Evolutionary conservation across 2,797 vertebrate species (phyloP), one percentile per base, ranked within the genome.

Genomic region (Poeciliopsis turneri): DNA sequence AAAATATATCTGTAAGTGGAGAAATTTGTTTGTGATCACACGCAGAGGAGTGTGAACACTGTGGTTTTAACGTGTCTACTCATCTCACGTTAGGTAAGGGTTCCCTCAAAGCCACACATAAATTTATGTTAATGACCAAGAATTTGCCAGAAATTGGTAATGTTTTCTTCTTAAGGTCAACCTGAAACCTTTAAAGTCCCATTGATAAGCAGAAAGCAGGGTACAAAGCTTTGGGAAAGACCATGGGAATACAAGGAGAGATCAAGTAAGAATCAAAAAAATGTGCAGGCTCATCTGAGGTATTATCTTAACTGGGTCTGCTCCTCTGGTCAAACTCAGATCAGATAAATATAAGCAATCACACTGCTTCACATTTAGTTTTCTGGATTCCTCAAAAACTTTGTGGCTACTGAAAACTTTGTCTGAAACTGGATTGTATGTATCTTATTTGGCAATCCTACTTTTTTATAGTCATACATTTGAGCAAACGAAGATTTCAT

Each of bases 11-110:
- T 74, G 39, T 47, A 47, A 80, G 51, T 30, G n/a, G 53, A 12
- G 79, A 18, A 77, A 23, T 75, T 57, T 78, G 59, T 46, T 18
- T 82, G 36, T 43, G 47, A 75, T 70, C 68, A 49, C 85, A 82
- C 0, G 9, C 46, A 82, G 23, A 74, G 12, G 15, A 64, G 75
- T 72, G 80, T 84, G 69, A 68, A 64, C 11, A 0, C n/a, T 90
- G 89, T 90, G 88, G 91, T 92, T 92, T 90, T 69, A 74, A 84
- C 68, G 71, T 87, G 74, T 77, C 85, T 79, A 86, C 83, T 81
- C 80, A 84, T 76, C 76, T 82, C 72, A 69, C 82, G 36, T 39
- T 39, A 39, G 36, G 36, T 39, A 68, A 51, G 85, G 84, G 80
- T 89, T 89, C 85, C 84, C 83, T 86, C 86, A 74, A 87, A 80